Percentiles rank a stretch among this genome's conserved stretches.
These are phyloP conservation scores for Venustoraphidia nigricollis DNA, from an alignment of 2,888 invertebrate species.

Conservation along the genomic window DNA sequence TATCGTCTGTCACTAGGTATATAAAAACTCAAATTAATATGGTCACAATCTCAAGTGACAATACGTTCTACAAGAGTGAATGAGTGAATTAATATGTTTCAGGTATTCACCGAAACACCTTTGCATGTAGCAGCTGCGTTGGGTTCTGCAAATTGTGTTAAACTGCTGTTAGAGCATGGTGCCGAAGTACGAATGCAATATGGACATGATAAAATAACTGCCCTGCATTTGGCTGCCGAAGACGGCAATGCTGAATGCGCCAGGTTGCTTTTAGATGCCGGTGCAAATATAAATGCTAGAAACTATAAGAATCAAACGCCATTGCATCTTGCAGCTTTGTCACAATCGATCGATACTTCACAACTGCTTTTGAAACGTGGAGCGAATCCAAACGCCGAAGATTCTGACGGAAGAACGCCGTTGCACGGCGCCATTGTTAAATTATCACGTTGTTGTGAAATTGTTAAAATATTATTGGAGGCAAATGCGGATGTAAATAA, in stretches of 20 bases:
- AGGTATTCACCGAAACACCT: conserved; percentile 74
- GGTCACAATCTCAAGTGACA: neutral
- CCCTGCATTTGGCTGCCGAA: conserved; percentile 76
- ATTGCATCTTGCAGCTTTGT: conserved; percentile 66
- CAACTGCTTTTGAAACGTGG: conserved; percentile 50
- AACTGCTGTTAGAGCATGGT: conserved; percentile 58
- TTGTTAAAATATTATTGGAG: conserved; percentile 45
- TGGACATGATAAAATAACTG: conserved; percentile 56
- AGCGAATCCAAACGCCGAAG: conserved; percentile 48
- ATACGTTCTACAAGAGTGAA: neutral
- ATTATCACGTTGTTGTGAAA: conserved; percentile 54
- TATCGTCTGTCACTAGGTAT: too few relatives aligned
- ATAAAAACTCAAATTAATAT: neutral
- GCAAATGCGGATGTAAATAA: conserved; percentile 60
- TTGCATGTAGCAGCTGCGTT: conserved; percentile 66
- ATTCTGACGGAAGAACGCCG: conserved; percentile 61
- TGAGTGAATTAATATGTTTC: conserved; percentile 6
- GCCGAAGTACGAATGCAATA: conserved; percentile 65
- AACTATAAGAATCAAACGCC: conserved; percentile 69
- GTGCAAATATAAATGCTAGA: conserved; percentile 59
- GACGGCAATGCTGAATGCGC: conserved; percentile 72
- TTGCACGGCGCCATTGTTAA: conserved; percentile 69
- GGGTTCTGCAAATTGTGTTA: conserved; percentile 52
- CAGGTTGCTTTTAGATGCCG: conserved; percentile 50
- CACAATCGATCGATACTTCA: conserved; percentile 64